Percentiles rank a stretch among this genome's conserved stretches.
Conservation (phyloP, 2,797 vertebrate species). For the Taeniopygia guttata region DNA sequence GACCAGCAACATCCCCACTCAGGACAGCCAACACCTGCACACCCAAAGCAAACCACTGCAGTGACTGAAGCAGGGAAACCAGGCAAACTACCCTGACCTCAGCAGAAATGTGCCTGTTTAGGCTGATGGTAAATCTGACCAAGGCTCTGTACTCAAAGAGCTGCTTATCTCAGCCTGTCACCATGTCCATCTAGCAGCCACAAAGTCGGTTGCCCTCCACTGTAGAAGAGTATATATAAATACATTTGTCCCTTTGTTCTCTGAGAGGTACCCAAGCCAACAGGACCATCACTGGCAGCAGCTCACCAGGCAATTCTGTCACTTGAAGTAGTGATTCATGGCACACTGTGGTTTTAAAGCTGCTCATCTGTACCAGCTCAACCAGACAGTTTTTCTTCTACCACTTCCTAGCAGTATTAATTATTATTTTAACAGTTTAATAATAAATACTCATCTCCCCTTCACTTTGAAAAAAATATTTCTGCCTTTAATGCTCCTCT, state of each 20-base stretch:
- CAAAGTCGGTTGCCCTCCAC: not conserved
- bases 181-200: not conserved
- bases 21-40: not conserved
- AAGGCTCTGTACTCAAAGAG: not conserved
- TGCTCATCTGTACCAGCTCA: slow-evolving; percentile 1
- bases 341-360: not conserved
- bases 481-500: slow-evolving; percentile 21
- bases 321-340: not conserved
- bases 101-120: too few species aligned
- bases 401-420: slow-evolving; percentile 20
- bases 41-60: not conserved
- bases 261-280: not conserved
- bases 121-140: not conserved
- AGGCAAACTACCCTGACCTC: not conserved
- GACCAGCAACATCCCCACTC: not conserved
- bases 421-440: slow-evolving; percentile 31
- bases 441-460: slow-evolving; percentile 29
- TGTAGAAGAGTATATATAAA: not conserved
- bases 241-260: not conserved
- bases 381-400: not conserved
- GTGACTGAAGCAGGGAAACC: not conserved
- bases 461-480: slow-evolving; percentile 43
- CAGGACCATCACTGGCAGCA: not conserved
- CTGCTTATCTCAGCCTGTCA: not conserved
- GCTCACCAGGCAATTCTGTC: not conserved